Evolutionary conservation across 2,797 vertebrate genomes (phyloP).

Genomic region (Enteromius fasciolatus): DNA sequence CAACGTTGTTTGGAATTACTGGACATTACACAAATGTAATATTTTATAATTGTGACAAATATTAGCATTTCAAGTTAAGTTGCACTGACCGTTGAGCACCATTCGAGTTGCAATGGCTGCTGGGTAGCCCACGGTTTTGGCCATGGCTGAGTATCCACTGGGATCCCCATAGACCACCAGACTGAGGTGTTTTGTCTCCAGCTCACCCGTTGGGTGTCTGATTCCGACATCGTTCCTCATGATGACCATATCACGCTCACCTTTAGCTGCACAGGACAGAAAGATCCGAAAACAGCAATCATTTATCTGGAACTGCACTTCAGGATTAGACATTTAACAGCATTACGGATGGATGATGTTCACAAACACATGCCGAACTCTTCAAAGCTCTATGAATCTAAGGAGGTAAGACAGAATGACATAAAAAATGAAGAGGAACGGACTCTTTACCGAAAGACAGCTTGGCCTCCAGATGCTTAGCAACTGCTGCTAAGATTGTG

Average conservation of each 20-base stretch:
- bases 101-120: slow-evolving; percentile 91
- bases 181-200: slow-evolving; percentile 88
- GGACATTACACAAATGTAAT: background rate
- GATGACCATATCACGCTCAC: slow-evolving; percentile 91
- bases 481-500: slow-evolving; percentile 83
- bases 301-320: background rate
- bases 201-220: slow-evolving; percentile 90
- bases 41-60: background rate
- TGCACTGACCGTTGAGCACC: slow-evolving; percentile 89
- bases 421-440: background rate
- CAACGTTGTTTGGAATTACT: background rate
- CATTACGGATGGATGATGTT: background rate
- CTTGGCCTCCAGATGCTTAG: slow-evolving; percentile 88
- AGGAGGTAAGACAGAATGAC: background rate
- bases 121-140: slow-evolving; percentile 94
- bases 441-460: slow-evolving; percentile 84
- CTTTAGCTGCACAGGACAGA: slow-evolving; percentile 63
- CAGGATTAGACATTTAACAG: background rate
- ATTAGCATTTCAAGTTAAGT: too few species aligned
- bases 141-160: slow-evolving; percentile 93
- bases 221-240: slow-evolving; percentile 91
- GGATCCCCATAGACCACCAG: slow-evolving; percentile 92
- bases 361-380: background rate
- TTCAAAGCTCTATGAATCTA: background rate
- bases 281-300: background rate